phyloP scores from a whole-genome alignment of 1,140 invertebrate genomes.

The Lucilia cuprina region DNA sequence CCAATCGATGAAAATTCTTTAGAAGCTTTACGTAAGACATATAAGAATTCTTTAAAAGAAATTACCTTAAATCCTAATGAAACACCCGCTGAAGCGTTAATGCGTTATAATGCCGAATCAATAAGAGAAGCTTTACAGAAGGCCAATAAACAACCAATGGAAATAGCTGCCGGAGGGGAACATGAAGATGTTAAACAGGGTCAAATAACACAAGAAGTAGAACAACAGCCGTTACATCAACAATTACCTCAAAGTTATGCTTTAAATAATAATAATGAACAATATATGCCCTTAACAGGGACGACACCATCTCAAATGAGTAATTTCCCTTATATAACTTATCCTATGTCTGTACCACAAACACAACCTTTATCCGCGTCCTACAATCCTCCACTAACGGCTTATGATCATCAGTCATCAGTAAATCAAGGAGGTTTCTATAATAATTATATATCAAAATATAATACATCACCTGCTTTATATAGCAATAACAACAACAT shows the following conservation, averaged over 20 bases:
- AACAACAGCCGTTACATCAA: background rate
- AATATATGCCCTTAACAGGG: background rate
- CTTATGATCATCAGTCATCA: background rate
- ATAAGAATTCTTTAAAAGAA: conserved; percentile 54
- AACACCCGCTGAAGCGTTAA: conserved; percentile 56
- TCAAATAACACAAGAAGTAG: background rate
- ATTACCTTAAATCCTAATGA: conserved; percentile 57
- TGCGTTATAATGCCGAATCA: conserved; percentile 58
- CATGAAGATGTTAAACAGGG: background rate
- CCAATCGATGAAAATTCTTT: conserved; percentile 54
- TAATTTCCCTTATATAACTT: background rate
- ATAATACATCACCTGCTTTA: background rate
- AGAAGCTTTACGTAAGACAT: conserved; percentile 50
- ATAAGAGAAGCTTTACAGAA: conserved; percentile 53
- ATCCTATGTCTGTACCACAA: background rate
- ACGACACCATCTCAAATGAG: background rate
- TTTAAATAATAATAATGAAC: background rate
- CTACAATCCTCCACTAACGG: background rate
- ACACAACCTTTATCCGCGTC: background rate
- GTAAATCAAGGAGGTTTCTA: background rate
- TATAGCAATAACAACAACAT: background rate
- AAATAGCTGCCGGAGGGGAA: conserved; percentile 40
- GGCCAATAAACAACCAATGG: conserved; percentile 52
- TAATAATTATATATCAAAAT: background rate
- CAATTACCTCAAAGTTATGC: background rate